Percentiles rank a stretch among this genome's conserved stretches.
phyloP scores from a whole-genome alignment of 2,888 invertebrate species.

The Conops quadrifasciatus region DNA sequence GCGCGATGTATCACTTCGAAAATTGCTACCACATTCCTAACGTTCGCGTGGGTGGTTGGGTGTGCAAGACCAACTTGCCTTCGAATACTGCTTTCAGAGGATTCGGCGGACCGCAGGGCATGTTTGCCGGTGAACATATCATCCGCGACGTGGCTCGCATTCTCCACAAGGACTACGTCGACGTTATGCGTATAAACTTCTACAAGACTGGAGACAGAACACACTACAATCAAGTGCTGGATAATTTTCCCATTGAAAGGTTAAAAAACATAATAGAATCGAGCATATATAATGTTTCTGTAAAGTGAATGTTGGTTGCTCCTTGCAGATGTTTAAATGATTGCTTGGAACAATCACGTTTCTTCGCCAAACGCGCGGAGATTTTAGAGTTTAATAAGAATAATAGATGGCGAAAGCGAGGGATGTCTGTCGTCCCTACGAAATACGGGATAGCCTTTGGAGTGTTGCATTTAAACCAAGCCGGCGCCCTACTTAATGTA shows the following conservation, averaged over 20 bases:
- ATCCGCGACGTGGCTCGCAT: slow-evolving; percentile 78
- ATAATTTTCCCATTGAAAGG: slow-evolving; percentile 75
- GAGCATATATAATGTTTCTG: background rate
- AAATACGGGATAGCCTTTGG: slow-evolving; percentile 88
- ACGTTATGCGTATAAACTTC: slow-evolving; percentile 78
- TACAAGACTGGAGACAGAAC: slow-evolving; percentile 81
- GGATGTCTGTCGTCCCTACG: slow-evolving; percentile 82
- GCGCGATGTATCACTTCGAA: slow-evolving; percentile 84
- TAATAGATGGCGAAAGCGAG: slow-evolving; percentile 87
- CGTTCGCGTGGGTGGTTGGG: slow-evolving; percentile 74
- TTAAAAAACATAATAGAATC: slow-evolving; percentile 29
- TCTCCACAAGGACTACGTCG: slow-evolving; percentile 71
- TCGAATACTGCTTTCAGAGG: slow-evolving; percentile 95
- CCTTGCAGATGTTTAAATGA: slow-evolving; percentile 78
- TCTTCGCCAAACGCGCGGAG: slow-evolving; percentile 68
- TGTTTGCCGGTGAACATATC: slow-evolving; percentile 84
- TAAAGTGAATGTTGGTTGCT: background rate
- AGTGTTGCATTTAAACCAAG: slow-evolving; percentile 80
- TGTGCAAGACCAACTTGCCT: slow-evolving; percentile 88
- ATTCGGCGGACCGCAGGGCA: slow-evolving; percentile 91
- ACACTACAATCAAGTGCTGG: slow-evolving; percentile 78
- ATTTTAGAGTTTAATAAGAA: slow-evolving; percentile 78
- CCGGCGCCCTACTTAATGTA: slow-evolving; percentile 86
- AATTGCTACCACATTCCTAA: slow-evolving; percentile 85
- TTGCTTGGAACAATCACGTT: slow-evolving; percentile 75